Evolutionary conservation across 1,140 invertebrate species (phyloP).

Genomic region (Notospermus geniculatus): DNA sequence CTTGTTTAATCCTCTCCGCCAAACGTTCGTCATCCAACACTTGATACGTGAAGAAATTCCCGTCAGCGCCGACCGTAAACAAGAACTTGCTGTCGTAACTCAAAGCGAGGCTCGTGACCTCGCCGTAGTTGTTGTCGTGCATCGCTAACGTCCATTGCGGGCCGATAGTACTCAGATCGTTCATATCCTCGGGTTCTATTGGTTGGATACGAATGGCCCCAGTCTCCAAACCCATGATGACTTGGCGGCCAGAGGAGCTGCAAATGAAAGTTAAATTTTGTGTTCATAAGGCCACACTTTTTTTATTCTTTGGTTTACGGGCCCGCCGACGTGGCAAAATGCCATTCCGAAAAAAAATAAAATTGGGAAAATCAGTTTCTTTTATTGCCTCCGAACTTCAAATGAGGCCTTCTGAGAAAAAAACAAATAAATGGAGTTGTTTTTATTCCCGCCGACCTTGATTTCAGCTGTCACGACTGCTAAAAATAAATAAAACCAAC

Average conservation of each 20-base stretch:
- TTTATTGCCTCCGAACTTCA: too few relatives aligned
- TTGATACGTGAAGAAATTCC: constrained; percentile 76
- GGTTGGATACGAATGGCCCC: constrained; percentile 51
- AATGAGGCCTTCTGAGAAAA: too few relatives aligned
- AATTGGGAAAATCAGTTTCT: too few relatives aligned
- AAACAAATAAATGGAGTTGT: too few relatives aligned
- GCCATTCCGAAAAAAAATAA: too few relatives aligned
- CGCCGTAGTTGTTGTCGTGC: constrained; percentile 76
- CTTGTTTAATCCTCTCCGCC: constrained; percentile 41
- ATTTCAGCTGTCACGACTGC: too few relatives aligned
- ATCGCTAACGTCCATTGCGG: constrained; percentile 71
- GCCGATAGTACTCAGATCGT: constrained; percentile 41
- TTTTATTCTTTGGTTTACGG: too few relatives aligned
- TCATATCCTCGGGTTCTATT: constrained; percentile 29
- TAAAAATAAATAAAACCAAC: too few relatives aligned
- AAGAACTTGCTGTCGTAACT: constrained; percentile 62
- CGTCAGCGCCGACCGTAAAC: constrained; percentile 62
- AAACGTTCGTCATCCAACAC: constrained; percentile 57
- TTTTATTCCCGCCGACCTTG: too few relatives aligned
- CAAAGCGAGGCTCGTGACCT: constrained; percentile 65
- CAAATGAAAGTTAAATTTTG: too few relatives aligned
- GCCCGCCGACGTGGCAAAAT: too few relatives aligned
- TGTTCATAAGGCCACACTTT: too few relatives aligned
- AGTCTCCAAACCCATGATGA: constrained; percentile 48
- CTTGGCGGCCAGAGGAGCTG: constrained; percentile 42